These are phyloP conservation scores for Dinocampus coccinellae DNA, from an alignment of 2,888 invertebrate species.

Conservation along the genomic window DNA sequence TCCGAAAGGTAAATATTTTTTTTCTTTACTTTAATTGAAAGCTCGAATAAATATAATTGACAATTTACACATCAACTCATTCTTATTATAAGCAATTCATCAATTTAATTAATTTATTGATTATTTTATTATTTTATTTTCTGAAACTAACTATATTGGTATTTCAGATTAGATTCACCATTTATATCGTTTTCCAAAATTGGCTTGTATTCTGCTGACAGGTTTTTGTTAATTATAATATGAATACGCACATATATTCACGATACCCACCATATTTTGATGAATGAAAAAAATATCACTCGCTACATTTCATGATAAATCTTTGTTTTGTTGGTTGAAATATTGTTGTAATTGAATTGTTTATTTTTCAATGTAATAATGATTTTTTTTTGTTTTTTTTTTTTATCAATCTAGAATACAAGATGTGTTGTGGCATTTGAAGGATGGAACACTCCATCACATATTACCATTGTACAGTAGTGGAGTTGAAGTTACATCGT, in stretches of 20 bases:
- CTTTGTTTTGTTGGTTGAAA: no score
- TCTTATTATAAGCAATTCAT: not conserved
- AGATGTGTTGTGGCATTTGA: conserved; percentile 66
- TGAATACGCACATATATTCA: conserved; percentile 12
- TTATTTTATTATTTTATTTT: not conserved
- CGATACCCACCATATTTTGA: conserved; percentile 14
- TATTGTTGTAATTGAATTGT: no score
- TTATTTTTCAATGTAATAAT: no score
- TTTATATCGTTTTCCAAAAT: conserved; percentile 65
- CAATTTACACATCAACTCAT: not conserved
- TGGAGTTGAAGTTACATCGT: conserved; percentile 64
- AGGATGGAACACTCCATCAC: conserved; percentile 65
- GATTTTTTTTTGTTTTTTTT: not conserved
- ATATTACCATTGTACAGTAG: conserved; percentile 64
- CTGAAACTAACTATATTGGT: conserved; percentile 43
- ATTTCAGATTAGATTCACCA: conserved; percentile 64
- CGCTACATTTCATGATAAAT: no score
- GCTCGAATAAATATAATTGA: no score
- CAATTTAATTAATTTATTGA: not conserved
- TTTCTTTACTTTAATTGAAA: no score
- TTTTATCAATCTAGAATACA: conserved; percentile 55
- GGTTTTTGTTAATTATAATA: conserved; percentile 49
- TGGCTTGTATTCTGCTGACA: conserved; percentile 65
- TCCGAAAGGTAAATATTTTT: conserved; percentile 62
- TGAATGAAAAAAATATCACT: not conserved